Evolutionary conservation across 2,888 invertebrate genomes (phyloP).

Genomic region (Vesta saturnalis): DNA sequence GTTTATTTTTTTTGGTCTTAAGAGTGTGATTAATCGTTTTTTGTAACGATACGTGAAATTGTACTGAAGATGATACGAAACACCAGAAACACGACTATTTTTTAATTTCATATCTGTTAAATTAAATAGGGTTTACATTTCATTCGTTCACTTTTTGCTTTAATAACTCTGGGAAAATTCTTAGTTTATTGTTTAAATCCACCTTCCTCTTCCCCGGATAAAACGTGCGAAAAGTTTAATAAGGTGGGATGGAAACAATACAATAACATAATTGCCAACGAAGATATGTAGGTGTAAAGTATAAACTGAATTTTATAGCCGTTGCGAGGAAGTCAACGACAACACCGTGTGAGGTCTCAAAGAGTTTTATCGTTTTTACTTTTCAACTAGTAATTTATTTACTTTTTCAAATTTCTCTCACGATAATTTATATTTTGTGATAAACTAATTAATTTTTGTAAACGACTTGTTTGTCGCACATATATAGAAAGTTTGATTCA

Average conservation of each 20-base stretch:
- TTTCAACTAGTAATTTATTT: slow-evolving; percentile 21
- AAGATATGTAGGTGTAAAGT: slow-evolving; percentile 28
- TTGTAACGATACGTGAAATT: no score
- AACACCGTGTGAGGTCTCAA: slow-evolving; percentile 26
- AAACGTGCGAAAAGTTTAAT: background rate
- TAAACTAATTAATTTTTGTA: slow-evolving; percentile 18
- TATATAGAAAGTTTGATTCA: slow-evolving; percentile 18
- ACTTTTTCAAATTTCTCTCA: no score
- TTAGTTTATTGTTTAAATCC: no score
- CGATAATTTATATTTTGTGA: slow-evolving; percentile 14
- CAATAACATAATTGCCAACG: slow-evolving; percentile 1
- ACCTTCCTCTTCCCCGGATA: no score
- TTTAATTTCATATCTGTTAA: no score
- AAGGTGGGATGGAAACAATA: background rate
- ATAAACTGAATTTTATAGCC: slow-evolving; percentile 23
- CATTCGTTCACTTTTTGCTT: no score
- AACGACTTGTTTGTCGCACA: background rate
- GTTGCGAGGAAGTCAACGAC: slow-evolving; percentile 21
- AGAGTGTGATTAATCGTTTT: no score
- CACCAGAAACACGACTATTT: no score
- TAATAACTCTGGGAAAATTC: no score
- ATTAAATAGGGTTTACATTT: no score
- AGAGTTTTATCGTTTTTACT: slow-evolving; percentile 1
- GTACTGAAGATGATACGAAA: no score
- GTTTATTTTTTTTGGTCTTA: no score